phyloP scores from a whole-genome alignment of 2,888 invertebrate genomes.

The Hemithea aestivaria region DNA sequence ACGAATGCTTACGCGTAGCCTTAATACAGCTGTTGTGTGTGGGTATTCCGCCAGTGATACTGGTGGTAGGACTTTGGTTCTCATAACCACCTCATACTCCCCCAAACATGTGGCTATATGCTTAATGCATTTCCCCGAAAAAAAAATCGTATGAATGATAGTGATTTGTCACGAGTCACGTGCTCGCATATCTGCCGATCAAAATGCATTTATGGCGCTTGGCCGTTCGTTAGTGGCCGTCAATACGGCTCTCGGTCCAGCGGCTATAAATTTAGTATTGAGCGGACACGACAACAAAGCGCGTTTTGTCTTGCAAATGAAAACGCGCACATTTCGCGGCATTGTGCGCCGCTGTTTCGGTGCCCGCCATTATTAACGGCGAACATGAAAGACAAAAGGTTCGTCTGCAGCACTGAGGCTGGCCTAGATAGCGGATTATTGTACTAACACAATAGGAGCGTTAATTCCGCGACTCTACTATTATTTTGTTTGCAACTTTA shows the following conservation, averaged over 20 bases:
- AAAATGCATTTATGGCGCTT: conserved; percentile 70
- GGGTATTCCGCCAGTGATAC: no score
- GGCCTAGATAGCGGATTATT: conserved; percentile 80
- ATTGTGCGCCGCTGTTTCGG: conserved; percentile 79
- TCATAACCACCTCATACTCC: no score
- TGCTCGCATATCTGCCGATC: conserved; percentile 39
- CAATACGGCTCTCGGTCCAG: conserved; percentile 72
- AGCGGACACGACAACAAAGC: conserved; percentile 78
- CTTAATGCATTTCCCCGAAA: no score
- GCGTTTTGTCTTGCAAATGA: conserved; percentile 80
- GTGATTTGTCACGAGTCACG: conserved; percentile 27
- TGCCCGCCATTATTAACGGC: conserved; percentile 79
- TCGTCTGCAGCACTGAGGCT: conserved; percentile 79
- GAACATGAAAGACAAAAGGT: conserved; percentile 80
- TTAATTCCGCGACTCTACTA: conserved; percentile 77
- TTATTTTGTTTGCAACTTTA: conserved; percentile 78
- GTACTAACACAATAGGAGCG: conserved; percentile 78
- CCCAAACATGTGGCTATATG: no score
- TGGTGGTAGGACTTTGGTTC: no score
- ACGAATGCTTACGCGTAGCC: no score
- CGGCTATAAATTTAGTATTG: conserved; percentile 78
- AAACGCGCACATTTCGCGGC: conserved; percentile 79
- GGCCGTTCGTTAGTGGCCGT: conserved; percentile 71
- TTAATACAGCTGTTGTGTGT: no score
- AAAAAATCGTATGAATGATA: conserved; percentile 17